Base-by-base conservation (phyloP, 1,140 invertebrate species). In the Macrostomum lignano region DNA sequence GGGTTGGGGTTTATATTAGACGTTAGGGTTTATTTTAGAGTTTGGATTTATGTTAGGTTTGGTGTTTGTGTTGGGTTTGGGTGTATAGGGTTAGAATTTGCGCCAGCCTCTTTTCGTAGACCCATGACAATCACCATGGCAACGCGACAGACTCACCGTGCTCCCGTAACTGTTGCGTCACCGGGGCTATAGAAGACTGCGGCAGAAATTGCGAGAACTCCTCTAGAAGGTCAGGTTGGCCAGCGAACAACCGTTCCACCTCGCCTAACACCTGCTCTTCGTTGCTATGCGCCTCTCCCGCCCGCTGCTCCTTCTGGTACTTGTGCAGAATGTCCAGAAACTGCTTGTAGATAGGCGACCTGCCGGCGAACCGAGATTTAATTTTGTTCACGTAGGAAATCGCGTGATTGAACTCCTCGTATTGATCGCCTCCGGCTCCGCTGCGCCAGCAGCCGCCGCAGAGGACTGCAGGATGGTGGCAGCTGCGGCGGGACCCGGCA, bases 301-400 rank as follows among this genome's bases (percentile, higher is more conserved):
- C 74, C 35, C 75, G 65, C 44, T 93, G 86, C 44, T 93, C 82
- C 56, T 88, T 82, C 49, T 96, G 86, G 58, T 96, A 94, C 11
- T 76, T 84, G 49, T 94, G 84, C 0, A 94, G 63, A 41, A 96
- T 94, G 54, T 93, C 84, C 42, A 96, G 60, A 58, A 96, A 96
- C 43, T 78, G 67, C 61, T 94, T 93, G 58, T 96, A 96, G 45
- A 93, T 86, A 45, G 93, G 82, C 37, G 86, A 86, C 47, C 93
- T 78, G 1, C 74, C 72, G 65, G 82, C 77, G 60, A 93, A 94
- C 30, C 84, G 76, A 57, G 79, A 78, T 69, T 94, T 94, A 39
- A 96, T 94, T 63, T 94, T 96, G 60, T 96, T 96, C 32, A 94
- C 86, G 58, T 94, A 94, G 49, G 86, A 88, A 40, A 96, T 91